Percentiles rank a stretch among this genome's conserved stretches.
These are phyloP conservation scores for Sarcophaga variegata DNA, from an alignment of 2,888 invertebrate species.

Conservation along the genomic window DNA sequence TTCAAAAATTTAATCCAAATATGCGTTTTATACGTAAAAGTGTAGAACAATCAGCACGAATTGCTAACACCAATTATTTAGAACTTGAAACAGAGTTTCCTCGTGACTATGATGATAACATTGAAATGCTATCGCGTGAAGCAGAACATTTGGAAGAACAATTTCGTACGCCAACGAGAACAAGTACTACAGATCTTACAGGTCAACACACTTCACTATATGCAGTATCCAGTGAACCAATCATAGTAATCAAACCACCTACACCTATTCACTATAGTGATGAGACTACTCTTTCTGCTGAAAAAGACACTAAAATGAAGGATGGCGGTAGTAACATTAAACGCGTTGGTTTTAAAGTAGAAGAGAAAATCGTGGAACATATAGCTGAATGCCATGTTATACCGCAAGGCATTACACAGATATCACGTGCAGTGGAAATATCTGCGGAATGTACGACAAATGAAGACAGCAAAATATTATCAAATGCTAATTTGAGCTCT, in stretches of 20 bases:
- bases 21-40: conserved; percentile 81
- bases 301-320: conserved; percentile 45
- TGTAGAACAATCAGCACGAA: conserved; percentile 79
- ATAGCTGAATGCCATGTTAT: conserved; percentile 63
- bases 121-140: conserved; percentile 81
- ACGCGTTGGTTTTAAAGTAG: conserved; percentile 78
- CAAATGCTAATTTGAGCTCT: background rate
- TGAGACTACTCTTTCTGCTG: background rate
- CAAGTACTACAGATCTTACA: conserved; percentile 57
- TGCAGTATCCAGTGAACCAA: conserved; percentile 32
- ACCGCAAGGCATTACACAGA: conserved; percentile 59
- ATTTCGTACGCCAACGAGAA: conserved; percentile 76
- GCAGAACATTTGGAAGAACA: conserved; percentile 81
- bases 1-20: conserved; percentile 75
- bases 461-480: background rate
- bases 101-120: conserved; percentile 82
- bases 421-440: conserved; percentile 23
- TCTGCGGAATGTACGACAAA: conserved; percentile 3
- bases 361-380: conserved; percentile 75
- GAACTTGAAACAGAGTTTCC: conserved; percentile 82
- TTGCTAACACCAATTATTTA: conserved; percentile 77
- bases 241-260: background rate
- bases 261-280: background rate
- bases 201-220: conserved; percentile 56
- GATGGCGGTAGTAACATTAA: conserved; percentile 72